Evolutionary conservation across 2,888 invertebrate species (phyloP).

Genomic region (Agrotis puta): DNA sequence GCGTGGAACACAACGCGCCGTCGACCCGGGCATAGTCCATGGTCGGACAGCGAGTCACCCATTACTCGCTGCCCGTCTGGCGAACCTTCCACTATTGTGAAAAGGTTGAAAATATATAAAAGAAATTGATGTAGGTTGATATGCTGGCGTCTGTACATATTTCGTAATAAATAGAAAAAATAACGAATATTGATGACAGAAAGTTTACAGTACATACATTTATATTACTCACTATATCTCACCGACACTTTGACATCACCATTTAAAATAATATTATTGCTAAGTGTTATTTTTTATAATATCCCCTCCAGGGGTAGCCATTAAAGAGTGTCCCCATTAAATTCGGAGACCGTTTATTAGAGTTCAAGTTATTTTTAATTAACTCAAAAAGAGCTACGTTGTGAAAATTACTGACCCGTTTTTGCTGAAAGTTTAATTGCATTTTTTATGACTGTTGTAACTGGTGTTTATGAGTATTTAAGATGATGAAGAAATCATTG

Average conservation of each 20-base stretch:
- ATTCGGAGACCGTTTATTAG: constrained; percentile 30
- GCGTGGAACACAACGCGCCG: too few relatives aligned
- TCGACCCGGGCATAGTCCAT: too few relatives aligned
- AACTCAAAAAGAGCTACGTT: constrained; percentile 18
- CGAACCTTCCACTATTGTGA: too few relatives aligned
- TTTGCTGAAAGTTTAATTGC: constrained; percentile 23
- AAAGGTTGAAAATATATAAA: too few relatives aligned
- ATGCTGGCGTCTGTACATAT: too few relatives aligned
- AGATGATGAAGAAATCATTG: background rate
- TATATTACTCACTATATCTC: constrained; percentile 30
- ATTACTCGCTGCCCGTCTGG: too few relatives aligned
- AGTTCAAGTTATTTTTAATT: constrained; percentile 43
- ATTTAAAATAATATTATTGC: constrained; percentile 36
- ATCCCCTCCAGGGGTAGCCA: constrained; percentile 1
- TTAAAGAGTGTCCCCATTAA: constrained; percentile 36
- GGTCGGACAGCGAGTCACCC: too few relatives aligned
- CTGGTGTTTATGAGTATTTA: background rate
- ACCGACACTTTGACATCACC: constrained; percentile 4
- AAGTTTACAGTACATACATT: constrained; percentile 32
- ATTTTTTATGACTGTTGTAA: constrained; percentile 9
- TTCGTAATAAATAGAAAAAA: background rate
- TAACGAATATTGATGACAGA: constrained; percentile 31
- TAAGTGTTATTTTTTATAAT: constrained; percentile 23
- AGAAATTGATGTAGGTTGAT: too few relatives aligned
- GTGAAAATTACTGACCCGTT: constrained; percentile 19